phyloP scores from a whole-genome alignment of 2,888 invertebrate genomes.

The Cheilosia grossa region DNA sequence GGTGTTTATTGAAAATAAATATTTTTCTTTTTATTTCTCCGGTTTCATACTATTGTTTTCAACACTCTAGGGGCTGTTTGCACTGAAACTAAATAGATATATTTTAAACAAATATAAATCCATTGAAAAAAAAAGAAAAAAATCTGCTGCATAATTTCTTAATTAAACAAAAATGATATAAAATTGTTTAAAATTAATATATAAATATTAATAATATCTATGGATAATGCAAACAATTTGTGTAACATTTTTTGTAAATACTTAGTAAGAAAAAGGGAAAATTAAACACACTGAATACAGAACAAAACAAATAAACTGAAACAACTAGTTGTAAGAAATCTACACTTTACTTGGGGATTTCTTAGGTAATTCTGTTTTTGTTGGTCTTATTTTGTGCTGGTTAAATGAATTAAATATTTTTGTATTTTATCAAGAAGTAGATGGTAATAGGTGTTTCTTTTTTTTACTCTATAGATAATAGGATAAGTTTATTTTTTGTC shows the following conservation, averaged over 20 bases:
- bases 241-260: constrained; percentile 67
- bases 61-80: constrained; percentile 58
- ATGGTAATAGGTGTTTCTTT: constrained; percentile 38
- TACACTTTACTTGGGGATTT: constrained; percentile 44
- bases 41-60: constrained; percentile 40
- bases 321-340: constrained; percentile 56
- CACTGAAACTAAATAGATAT: constrained; percentile 42
- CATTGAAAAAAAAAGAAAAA: constrained; percentile 21
- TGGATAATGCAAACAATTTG: constrained; percentile 55
- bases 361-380: neutral
- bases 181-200: constrained; percentile 49
- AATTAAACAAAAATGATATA: constrained; percentile 26
- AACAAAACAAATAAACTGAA: constrained; percentile 61
- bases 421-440: constrained; percentile 46
- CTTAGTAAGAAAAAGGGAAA: constrained; percentile 41
- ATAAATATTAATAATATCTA: constrained; percentile 28
- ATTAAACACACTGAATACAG: constrained; percentile 7
- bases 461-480: constrained; percentile 11
- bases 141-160: constrained; percentile 40
- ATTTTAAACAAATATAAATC: constrained; percentile 15
- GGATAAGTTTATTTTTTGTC: constrained; percentile 29
- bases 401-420: constrained; percentile 52
- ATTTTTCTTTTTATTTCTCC: constrained; percentile 11
- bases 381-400: constrained; percentile 20
- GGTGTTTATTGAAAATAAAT: constrained; percentile 8